A percentile compares a stretch with the other conserved stretches of the same genome.
Conservation (phyloP, 2,888 invertebrate genomes). For the Phytoseiulus persimilis region DNA sequence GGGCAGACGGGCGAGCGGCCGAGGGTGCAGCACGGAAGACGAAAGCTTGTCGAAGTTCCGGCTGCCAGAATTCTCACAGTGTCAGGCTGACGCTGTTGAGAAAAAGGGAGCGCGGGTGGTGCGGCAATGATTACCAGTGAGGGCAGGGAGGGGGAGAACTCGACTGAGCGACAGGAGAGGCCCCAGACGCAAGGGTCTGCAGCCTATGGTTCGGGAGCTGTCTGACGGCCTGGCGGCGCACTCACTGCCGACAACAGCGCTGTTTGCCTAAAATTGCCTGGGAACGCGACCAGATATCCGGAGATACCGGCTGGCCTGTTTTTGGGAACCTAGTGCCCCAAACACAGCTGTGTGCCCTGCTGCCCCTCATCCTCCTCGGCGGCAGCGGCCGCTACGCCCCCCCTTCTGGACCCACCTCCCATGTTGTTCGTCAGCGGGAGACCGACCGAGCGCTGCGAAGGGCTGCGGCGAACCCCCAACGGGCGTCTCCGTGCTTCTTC, state of each 20-base stretch:
- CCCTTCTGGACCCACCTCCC: not conserved
- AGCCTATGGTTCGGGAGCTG: not conserved
- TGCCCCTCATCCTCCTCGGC: not conserved
- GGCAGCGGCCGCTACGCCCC: not conserved
- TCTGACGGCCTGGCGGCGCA: not conserved
- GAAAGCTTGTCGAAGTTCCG: slow-evolving; percentile 13
- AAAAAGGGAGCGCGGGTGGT: not conserved
- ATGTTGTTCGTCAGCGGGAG: not conserved
- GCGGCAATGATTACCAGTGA: not conserved
- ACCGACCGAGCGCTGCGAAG: not conserved
- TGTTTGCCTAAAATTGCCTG: slow-evolving; percentile 39
- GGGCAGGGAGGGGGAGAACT: no score
- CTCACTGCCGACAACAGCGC: slow-evolving; percentile 23
- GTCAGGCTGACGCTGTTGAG: not conserved
- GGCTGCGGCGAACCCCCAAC: not conserved
- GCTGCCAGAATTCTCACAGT: slow-evolving; percentile 37
- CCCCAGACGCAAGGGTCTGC: not conserved
- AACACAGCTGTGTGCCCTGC: slow-evolving; percentile 12
- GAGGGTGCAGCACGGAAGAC: not conserved
- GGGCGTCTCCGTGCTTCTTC: not conserved
- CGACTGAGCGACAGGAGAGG: not conserved
- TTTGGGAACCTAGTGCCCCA: slow-evolving; percentile 30
- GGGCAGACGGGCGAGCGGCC: not conserved
- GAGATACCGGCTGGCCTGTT: slow-evolving; percentile 17
- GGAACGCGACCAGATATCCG: slow-evolving; percentile 37